These are phyloP conservation scores for Scolopax rusticola DNA, from an alignment of 2,797 vertebrate species.

Conservation along the genomic window DNA sequence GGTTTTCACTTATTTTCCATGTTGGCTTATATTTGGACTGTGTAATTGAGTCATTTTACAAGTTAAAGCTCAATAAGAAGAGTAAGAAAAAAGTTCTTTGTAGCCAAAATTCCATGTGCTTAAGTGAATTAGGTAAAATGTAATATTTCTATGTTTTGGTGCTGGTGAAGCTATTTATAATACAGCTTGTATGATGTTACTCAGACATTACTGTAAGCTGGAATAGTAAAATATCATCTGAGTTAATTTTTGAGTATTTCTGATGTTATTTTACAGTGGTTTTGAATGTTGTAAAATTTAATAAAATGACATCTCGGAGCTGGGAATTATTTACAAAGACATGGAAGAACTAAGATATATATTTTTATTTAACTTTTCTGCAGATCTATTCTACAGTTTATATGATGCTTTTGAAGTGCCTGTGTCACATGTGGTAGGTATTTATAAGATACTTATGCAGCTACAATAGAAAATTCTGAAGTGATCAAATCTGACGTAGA, in stretches of 20 bases:
- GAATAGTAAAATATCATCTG: background rate
- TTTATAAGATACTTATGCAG: background rate
- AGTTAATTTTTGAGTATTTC: background rate
- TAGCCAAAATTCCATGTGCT: background rate
- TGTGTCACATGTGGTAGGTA: background rate
- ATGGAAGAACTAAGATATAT: background rate
- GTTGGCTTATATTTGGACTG: background rate
- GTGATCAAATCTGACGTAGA: background rate
- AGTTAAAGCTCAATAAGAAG: background rate
- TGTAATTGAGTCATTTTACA: background rate
- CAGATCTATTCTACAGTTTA: background rate
- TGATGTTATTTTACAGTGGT: background rate
- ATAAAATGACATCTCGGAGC: background rate
- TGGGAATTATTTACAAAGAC: background rate
- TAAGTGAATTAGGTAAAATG: slow-evolving; percentile 13
- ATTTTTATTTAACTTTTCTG: slow-evolving; percentile 7
- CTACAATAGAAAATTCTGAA: background rate
- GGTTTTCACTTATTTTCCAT: background rate
- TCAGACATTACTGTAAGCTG: background rate
- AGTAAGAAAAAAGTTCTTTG: background rate
- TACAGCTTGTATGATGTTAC: background rate
- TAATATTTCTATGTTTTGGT: background rate
- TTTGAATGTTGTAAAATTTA: slow-evolving; percentile 13
- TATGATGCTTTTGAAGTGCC: slow-evolving; percentile 6
- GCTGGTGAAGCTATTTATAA: background rate